Evolutionary conservation across 1,140 invertebrate species (phyloP).

Genomic region (Pachyrhynchus sulphureomaculatus): DNA sequence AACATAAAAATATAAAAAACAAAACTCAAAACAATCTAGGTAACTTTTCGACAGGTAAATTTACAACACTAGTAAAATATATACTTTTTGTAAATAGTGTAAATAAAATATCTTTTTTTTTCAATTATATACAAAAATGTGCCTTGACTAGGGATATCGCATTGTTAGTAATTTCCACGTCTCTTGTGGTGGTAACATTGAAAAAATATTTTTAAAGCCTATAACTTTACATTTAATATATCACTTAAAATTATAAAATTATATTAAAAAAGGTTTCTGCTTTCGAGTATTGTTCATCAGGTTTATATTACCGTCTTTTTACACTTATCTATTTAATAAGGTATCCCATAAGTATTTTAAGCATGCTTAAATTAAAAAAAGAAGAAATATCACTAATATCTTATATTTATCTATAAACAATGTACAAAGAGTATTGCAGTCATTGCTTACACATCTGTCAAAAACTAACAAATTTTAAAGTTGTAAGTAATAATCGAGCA

Average conservation of each 20-base stretch:
- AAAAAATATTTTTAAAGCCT: slow-evolving; percentile 41
- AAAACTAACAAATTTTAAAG: too few species aligned
- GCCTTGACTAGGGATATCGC: slow-evolving; percentile 49
- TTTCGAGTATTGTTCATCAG: slow-evolving; percentile 42
- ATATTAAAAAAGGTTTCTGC: slow-evolving; percentile 31
- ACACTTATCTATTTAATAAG: slow-evolving; percentile 6
- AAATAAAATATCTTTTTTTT: slow-evolving; percentile 44
- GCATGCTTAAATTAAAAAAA: too few species aligned
- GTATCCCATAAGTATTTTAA: not conserved
- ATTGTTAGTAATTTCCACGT: slow-evolving; percentile 37
- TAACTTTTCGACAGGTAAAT: slow-evolving; percentile 35
- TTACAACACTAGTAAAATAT: slow-evolving; percentile 41
- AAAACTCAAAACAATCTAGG: slow-evolving; percentile 28
- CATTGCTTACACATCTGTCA: too few species aligned
- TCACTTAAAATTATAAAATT: slow-evolving; percentile 37
- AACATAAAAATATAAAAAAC: slow-evolving; percentile 25
- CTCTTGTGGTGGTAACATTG: slow-evolving; percentile 46
- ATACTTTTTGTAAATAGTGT: slow-evolving; percentile 37
- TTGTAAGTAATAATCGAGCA: too few species aligned
- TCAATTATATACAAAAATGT: slow-evolving; percentile 43
- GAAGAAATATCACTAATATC: too few species aligned
- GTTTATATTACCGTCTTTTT: slow-evolving; percentile 27
- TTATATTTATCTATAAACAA: too few species aligned
- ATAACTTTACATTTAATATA: slow-evolving; percentile 39
- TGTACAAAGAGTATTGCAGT: too few species aligned